These are phyloP conservation scores for Choreutis nemorana DNA, from an alignment of 2,888 invertebrate genomes.

Conservation along the genomic window DNA sequence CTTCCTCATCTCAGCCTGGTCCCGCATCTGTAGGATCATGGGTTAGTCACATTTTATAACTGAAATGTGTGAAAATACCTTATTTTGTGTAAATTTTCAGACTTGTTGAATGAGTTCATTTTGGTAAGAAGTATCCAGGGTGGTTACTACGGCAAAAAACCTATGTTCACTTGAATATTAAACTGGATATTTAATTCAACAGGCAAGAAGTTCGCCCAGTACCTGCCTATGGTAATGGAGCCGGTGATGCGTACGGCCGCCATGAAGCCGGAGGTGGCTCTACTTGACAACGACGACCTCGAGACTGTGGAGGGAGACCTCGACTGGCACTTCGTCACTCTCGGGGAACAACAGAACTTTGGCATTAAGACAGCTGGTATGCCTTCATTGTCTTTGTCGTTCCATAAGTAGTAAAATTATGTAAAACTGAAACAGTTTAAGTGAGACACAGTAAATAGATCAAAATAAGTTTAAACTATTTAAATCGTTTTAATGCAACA, in stretches of 20 bases:
- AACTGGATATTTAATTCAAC: too few species aligned
- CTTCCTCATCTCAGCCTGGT: constrained; percentile 99
- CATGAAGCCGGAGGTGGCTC: constrained; percentile 92
- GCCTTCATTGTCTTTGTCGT: constrained; percentile 3
- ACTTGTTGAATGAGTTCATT: too few species aligned
- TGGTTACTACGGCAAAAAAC: too few species aligned
- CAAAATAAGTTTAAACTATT: not conserved
- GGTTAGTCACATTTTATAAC: too few species aligned
- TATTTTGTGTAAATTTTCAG: too few species aligned
- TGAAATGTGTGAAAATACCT: too few species aligned
- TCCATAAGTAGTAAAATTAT: too few species aligned
- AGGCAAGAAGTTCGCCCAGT: constrained; percentile 88
- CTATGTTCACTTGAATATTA: too few species aligned
- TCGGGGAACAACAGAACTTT: constrained; percentile 95
- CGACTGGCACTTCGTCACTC: constrained; percentile 94
- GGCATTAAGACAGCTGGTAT: constrained; percentile 89
- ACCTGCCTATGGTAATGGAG: constrained; percentile 94
- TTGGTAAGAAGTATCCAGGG: too few species aligned
- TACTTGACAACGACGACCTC: constrained; percentile 86
- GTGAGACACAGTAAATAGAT: too few species aligned
- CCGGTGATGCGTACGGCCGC: constrained; percentile 92
- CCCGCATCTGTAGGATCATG: constrained; percentile 96
- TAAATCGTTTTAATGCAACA: too few species aligned
- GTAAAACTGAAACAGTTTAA: too few species aligned
- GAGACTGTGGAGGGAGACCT: constrained; percentile 85